Evolutionary conservation across 2,797 vertebrate species (phyloP).

Genomic region (Amblyraja radiata): DNA sequence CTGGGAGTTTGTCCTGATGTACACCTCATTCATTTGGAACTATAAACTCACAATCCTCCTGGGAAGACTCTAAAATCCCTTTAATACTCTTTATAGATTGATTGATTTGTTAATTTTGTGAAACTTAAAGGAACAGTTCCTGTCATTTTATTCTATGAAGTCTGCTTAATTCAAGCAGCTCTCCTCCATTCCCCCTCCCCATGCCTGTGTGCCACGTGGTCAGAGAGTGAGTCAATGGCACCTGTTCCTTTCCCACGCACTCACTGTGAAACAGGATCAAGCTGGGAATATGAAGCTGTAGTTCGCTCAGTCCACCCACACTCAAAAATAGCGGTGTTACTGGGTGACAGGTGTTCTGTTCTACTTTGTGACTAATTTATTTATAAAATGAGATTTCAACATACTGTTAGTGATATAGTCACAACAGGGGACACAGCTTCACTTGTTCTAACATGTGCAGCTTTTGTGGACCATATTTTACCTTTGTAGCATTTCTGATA

Average conservation of each 20-base stretch:
- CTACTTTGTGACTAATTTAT: slow-evolving; percentile 15
- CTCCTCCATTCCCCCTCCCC: background rate
- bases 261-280: slow-evolving; percentile 33
- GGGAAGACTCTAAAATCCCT: background rate
- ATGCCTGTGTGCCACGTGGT: background rate
- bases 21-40: background rate
- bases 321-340: background rate
- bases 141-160: background rate
- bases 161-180: background rate
- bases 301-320: slow-evolving; percentile 32
- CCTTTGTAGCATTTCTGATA: background rate
- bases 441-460: background rate
- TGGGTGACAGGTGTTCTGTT: slow-evolving; percentile 3
- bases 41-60: background rate
- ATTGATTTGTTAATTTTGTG: background rate
- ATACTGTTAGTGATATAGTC: background rate
- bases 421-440: background rate
- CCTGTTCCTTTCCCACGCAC: slow-evolving; percentile 33
- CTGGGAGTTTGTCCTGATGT: background rate
- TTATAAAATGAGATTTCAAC: background rate
- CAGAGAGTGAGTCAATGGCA: slow-evolving; percentile 3
- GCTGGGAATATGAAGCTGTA: slow-evolving; percentile 19
- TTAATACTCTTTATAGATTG: background rate
- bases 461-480: background rate
- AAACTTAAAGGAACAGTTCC: background rate